phyloP scores from a whole-genome alignment of 2,113 vertebrate species.

The Sander lucioperca region DNA sequence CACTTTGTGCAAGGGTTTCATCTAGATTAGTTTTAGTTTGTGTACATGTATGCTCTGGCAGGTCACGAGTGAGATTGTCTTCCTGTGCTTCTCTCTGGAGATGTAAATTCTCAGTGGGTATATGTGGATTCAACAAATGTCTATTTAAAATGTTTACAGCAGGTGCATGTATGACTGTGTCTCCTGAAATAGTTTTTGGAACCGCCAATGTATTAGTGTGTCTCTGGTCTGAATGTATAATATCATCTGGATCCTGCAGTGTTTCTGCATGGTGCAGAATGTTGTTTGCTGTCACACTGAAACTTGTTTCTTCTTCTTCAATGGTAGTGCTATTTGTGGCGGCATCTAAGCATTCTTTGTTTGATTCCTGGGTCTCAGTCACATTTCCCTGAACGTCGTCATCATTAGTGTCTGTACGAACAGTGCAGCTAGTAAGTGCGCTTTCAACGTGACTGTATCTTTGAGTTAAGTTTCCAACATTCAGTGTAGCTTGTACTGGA shows the following conservation, averaged over 20 bases:
- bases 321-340: neutral
- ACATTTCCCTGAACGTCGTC: neutral
- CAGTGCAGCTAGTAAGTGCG: neutral
- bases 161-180: neutral
- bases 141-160: neutral
- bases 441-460: neutral
- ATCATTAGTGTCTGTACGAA: neutral
- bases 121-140: constrained; percentile 20
- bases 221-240: neutral
- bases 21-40: constrained; percentile 1
- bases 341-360: neutral
- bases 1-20: neutral
- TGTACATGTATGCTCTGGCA: neutral
- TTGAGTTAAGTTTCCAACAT: neutral
- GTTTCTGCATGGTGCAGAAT: neutral
- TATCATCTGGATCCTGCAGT: neutral
- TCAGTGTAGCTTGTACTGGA: neutral
- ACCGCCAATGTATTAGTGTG: neutral
- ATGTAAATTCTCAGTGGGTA: neutral
- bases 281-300: neutral
- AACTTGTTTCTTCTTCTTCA: constrained; percentile 2
- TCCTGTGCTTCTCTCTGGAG: constrained; percentile 33
- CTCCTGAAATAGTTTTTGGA: neutral
- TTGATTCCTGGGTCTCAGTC: constrained; percentile 7
- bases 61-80: constrained; percentile 8